A percentile compares a stretch with the other conserved stretches of the same genome.
These are phyloP conservation scores for Microcebus murinus DNA, from an alignment of 2,113 vertebrate genomes.

Conservation along the genomic window DNA sequence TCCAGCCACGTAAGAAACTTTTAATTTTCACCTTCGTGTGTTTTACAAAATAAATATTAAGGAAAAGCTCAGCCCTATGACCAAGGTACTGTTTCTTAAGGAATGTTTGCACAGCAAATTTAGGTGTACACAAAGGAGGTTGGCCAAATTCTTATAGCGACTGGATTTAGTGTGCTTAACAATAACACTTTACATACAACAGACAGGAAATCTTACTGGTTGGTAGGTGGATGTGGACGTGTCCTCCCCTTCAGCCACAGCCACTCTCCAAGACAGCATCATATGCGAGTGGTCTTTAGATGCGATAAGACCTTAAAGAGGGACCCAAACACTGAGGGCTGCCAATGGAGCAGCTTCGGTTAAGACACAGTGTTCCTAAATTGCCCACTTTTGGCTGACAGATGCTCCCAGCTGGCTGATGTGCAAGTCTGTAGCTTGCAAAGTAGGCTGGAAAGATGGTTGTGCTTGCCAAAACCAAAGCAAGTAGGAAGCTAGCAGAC, in stretches of 20 bases:
- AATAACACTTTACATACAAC: neutral
- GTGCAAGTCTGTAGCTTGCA: conserved; percentile 62
- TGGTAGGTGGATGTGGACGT: neutral
- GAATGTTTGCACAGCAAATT: neutral
- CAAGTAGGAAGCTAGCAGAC: conserved; percentile 35
- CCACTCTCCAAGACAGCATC: too few relatives aligned
- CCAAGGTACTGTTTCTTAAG: neutral
- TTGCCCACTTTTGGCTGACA: conserved; percentile 66
- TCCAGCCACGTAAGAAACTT: conserved; percentile 17
- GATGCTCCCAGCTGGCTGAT: conserved; percentile 67
- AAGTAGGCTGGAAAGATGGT: conserved; percentile 55
- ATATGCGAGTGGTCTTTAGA: accelerated
- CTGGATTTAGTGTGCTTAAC: neutral
- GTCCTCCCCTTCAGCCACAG: neutral
- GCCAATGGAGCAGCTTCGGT: conserved; percentile 60
- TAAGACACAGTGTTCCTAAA: conserved; percentile 46
- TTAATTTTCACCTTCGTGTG: neutral
- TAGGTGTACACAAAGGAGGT: neutral
- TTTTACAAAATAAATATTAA: conserved; percentile 35
- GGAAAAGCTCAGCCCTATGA: neutral
- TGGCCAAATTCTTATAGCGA: neutral
- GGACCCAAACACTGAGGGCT: conserved; percentile 17
- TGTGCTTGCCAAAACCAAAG: conserved; percentile 61
- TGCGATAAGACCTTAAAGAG: neutral
- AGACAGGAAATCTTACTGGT: neutral